These are phyloP conservation scores for Odocoileus hemionus DNA, from an alignment of 2,113 vertebrate genomes.

Conservation along the genomic window DNA sequence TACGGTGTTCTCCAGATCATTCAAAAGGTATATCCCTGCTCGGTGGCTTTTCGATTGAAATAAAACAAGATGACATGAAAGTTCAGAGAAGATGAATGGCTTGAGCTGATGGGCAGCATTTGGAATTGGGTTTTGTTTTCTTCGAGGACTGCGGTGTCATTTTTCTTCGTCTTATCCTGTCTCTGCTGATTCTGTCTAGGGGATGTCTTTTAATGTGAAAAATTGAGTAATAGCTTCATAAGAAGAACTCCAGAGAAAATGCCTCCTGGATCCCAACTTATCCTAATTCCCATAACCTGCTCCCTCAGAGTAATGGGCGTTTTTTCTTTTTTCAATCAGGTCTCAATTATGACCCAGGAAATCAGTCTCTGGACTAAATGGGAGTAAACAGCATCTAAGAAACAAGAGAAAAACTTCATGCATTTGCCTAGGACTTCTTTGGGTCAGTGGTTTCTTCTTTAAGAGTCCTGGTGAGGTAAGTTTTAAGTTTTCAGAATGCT, in stretches of 20 bases:
- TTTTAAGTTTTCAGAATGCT: not conserved
- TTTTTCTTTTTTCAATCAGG: constrained; percentile 7
- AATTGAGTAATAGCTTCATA: constrained; percentile 56
- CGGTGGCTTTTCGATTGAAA: constrained; percentile 44
- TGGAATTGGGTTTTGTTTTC: constrained; percentile 72
- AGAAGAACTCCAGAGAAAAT: constrained; percentile 37
- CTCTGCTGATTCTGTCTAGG: constrained; percentile 49
- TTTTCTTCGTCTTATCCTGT: constrained; percentile 70
- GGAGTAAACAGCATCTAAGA: not conserved
- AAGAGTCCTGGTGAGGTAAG: not conserved
- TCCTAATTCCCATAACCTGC: not conserved
- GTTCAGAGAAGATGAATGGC: constrained; percentile 65
- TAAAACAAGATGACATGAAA: constrained; percentile 59
- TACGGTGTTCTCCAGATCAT: not conserved
- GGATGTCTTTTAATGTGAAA: constrained; percentile 58
- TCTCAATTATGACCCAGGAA: constrained; percentile 16
- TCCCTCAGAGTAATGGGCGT: not conserved
- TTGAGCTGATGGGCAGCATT: constrained; percentile 68
- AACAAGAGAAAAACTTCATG: not conserved
- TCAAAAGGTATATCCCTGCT: constrained; percentile 32
- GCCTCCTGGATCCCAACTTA: constrained; percentile 12
- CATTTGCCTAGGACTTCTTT: not conserved
- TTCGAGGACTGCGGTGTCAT: constrained; percentile 45
- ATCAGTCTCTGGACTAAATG: not conserved
- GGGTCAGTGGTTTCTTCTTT: not conserved